A percentile compares a stretch with the other conserved stretches of the same genome.
Evolutionary conservation across 2,797 vertebrate species (phyloP).

Genomic region (Melanotaenia boesemani): DNA sequence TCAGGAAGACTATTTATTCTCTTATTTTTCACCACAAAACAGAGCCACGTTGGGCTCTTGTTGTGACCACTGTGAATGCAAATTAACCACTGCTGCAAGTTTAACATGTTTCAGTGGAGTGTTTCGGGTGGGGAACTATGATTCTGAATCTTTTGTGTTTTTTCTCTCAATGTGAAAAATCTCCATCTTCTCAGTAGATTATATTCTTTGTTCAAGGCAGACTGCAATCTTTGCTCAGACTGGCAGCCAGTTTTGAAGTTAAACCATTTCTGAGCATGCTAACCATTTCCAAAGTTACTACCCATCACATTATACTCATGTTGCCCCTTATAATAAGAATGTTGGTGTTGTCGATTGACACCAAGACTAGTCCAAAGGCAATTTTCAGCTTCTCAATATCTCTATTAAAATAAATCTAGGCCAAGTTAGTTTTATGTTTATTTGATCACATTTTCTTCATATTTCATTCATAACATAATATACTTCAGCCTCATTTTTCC

Average conservation of each 20-base stretch:
- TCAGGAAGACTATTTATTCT: neutral
- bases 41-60: too few relatives aligned
- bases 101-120: neutral
- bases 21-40: neutral
- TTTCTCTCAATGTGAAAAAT: neutral
- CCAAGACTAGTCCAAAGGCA: constrained; percentile 18
- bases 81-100: neutral
- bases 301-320: too few relatives aligned
- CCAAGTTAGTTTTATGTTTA: constrained; percentile 59
- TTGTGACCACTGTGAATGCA: neutral
- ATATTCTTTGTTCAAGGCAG: neutral
- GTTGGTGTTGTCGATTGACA: neutral
- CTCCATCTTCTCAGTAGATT: neutral
- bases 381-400: constrained; percentile 10
- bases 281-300: too few relatives aligned
- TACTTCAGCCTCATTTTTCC: constrained; percentile 48
- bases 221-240: neutral
- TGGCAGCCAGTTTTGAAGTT: neutral
- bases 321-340: neutral
- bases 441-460: constrained; percentile 61
- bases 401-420: constrained; percentile 45
- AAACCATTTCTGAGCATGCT: neutral
- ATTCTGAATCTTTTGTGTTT: neutral
- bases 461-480: constrained; percentile 57
- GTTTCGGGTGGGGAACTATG: neutral